Conservation (phyloP, 2,797 vertebrate species). For the Leontocebus nigricollis region DNA sequence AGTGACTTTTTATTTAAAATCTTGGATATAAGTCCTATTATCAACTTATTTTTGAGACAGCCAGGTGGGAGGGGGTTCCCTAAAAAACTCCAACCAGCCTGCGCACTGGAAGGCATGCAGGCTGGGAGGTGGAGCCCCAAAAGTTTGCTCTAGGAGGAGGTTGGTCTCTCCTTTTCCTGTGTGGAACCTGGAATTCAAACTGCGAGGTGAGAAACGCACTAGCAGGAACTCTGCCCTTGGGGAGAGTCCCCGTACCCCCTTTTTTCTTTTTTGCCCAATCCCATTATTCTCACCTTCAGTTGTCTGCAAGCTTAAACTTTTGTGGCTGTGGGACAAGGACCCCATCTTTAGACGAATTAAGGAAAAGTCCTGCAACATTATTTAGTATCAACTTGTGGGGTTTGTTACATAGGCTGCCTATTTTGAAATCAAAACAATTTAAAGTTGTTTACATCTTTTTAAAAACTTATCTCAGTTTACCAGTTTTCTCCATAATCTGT, state of each 20-base stretch:
- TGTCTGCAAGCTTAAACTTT: not conserved
- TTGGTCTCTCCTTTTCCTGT: not conserved
- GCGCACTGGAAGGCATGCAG: not conserved
- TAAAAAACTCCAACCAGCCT: not conserved
- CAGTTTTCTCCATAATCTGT: not conserved
- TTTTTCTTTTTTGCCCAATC: not conserved
- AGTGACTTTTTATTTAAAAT: not conserved
- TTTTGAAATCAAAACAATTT: not conserved
- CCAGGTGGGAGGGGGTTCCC: no score
- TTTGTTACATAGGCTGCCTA: not conserved
- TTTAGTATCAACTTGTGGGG: not conserved
- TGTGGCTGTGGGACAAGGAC: not conserved
- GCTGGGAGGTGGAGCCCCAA: not conserved
- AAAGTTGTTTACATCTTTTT: not conserved
- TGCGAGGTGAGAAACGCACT: not conserved
- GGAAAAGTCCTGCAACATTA: not conserved
- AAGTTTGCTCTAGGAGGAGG: not conserved
- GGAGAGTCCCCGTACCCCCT: not conserved
- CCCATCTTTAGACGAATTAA: not conserved
- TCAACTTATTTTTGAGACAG: not conserved
- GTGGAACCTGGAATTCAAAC: not conserved
- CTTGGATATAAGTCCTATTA: not conserved
- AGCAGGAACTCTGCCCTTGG: not conserved
- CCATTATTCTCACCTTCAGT: not conserved
- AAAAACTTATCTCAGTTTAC: not conserved